Conservation (phyloP, 2,113 vertebrate species). For the Varanus salvator region DNA sequence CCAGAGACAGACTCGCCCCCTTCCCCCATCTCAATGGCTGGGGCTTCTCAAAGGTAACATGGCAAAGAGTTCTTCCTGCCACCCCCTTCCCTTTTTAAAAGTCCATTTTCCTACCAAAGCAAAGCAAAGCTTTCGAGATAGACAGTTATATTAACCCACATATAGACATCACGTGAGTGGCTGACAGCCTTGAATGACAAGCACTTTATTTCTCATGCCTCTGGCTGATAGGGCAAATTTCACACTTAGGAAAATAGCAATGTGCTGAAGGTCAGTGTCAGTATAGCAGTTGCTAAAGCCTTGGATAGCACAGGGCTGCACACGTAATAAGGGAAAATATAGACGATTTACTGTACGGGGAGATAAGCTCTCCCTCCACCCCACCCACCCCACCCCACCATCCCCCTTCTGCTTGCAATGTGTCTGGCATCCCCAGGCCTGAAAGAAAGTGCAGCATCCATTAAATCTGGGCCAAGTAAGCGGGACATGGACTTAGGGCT, state of each 20-base stretch:
- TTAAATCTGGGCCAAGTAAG: background rate
- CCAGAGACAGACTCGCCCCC: too few relatives aligned
- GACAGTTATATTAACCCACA: slow-evolving; percentile 24
- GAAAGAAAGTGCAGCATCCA: background rate
- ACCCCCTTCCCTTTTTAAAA: background rate
- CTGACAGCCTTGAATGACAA: slow-evolving; percentile 33
- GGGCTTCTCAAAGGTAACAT: background rate
- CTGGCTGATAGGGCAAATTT: slow-evolving; percentile 24
- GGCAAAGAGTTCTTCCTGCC: background rate
- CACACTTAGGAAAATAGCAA: slow-evolving; percentile 31
- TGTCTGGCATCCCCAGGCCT: background rate
- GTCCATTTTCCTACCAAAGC: background rate
- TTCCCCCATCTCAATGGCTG: background rate
- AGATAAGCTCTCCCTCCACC: background rate
- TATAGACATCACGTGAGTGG: slow-evolving; percentile 6
- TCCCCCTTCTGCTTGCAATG: background rate
- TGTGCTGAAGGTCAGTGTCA: slow-evolving; percentile 14
- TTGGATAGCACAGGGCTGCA: background rate
- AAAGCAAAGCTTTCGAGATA: slow-evolving; percentile 6
- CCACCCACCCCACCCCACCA: too few relatives aligned
- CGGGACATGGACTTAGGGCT: background rate
- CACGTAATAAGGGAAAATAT: background rate
- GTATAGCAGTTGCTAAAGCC: slow-evolving; percentile 7
- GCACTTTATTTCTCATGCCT: slow-evolving; percentile 19
- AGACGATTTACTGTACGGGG: background rate